Base-by-base conservation (phyloP, 2,888 invertebrate genomes). In the Ceratothoa steindachneri region DNA sequence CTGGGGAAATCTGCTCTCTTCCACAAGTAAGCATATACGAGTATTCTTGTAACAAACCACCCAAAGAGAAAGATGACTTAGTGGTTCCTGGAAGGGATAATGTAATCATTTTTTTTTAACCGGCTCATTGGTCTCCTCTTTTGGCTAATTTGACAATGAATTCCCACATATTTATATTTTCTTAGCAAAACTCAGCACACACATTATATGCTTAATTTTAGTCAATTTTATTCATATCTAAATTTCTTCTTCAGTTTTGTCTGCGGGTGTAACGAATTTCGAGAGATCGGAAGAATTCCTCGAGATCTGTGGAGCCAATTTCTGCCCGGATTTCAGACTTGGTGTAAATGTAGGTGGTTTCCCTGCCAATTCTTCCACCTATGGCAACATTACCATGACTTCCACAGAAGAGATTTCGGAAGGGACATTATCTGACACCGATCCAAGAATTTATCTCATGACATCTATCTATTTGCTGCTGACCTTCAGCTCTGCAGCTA, bases 1-100 rank as follows among this genome's bases (percentile, higher is more conserved):
- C 67, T 95, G 95, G 93, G 97, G 97, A 83, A 97, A 97, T 85
- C 88, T 97, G 79, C 91, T 96, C 83, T 95, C 95, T n/a, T 95
- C 95, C 81, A 87, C 93, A 82, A 91, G 91, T 92, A 84, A 89
- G 90, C 87, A n/a, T n/a, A n/a, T 81, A 22, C 2, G 19, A 51
- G 15, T 12, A 9, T 51, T 12, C 51, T 12, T 51, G 9, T 51
- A n/a, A n/a, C n/a, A n/a, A n/a, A n/a, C n/a, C n/a, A n/a, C n/a
- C n/a, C n/a, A n/a, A n/a, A n/a, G n/a, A n/a, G n/a, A n/a, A n/a
- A n/a, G n/a, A n/a, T n/a, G n/a, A n/a, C n/a, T n/a, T n/a, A n/a
- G n/a, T n/a, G n/a, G n/a, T n/a, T n/a, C n/a, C n/a, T n/a, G n/a
- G n/a, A n/a, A n/a, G n/a, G n/a, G n/a, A n/a, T n/a, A n/a, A n/a